Evolutionary conservation across 2,888 invertebrate genomes (phyloP).

Genomic region (Oligia strigilis): DNA sequence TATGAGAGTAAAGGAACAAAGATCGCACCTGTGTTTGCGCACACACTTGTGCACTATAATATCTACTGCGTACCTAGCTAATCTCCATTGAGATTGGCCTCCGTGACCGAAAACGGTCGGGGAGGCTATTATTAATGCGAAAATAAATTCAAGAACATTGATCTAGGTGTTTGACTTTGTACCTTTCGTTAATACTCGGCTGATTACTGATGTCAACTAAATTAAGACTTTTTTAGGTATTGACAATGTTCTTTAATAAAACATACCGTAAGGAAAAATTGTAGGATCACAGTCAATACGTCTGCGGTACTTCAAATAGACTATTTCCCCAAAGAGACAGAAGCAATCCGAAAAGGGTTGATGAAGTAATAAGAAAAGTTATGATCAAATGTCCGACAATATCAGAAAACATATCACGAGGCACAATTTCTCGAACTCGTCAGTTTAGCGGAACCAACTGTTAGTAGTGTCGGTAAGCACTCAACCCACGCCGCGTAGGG

Average conservation of each 20-base stretch:
- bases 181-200: no score
- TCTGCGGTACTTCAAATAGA: no score
- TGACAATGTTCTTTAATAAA: neutral
- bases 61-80: no score
- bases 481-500: neutral
- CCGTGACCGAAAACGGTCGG: no score
- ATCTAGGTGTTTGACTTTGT: neutral
- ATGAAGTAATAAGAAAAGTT: neutral
- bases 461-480: no score
- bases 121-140: neutral
- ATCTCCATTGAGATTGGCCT: no score
- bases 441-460: neutral
- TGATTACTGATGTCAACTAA: neutral
- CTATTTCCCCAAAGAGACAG: neutral
- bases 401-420: neutral
- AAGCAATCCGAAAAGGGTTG: neutral
- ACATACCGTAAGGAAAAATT: neutral
- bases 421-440: neutral
- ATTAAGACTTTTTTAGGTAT: no score
- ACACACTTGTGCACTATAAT: no score
- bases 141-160: neutral
- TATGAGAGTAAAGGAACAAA: no score
- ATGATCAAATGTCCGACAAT: neutral
- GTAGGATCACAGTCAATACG: neutral
- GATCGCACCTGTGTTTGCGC: no score